Evolutionary conservation across 2,888 invertebrate genomes (phyloP).

Genomic region (Chloromyia formosa): DNA sequence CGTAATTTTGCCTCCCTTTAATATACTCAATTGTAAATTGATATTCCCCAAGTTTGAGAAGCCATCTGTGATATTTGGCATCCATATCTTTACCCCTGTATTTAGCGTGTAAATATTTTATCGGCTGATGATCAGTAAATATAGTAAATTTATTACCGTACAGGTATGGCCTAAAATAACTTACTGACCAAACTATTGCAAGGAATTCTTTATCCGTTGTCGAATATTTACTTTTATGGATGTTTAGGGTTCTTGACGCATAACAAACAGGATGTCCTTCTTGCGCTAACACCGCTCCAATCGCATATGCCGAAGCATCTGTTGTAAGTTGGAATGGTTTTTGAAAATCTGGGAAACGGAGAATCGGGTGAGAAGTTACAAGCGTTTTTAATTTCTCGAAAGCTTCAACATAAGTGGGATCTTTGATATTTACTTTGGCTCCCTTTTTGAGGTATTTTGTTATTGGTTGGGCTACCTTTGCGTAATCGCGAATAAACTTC

Average conservation of each 20-base stretch:
- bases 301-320: conserved; percentile 27
- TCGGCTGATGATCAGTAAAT: conserved; percentile 52
- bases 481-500: background rate
- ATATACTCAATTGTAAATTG: background rate
- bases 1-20: conserved; percentile 44
- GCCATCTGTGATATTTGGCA: conserved; percentile 49
- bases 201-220: conserved; percentile 53
- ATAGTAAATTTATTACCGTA: conserved; percentile 52
- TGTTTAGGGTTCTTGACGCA: conserved; percentile 34
- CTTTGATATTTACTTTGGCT: background rate
- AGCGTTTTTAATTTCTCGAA: conserved; percentile 10
- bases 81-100: background rate
- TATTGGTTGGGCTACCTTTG: background rate
- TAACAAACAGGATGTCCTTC: conserved; percentile 38
- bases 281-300: conserved; percentile 14
- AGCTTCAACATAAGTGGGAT: background rate
- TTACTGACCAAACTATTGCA: conserved; percentile 52
- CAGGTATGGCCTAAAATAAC: conserved; percentile 53
- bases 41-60: conserved; percentile 45
- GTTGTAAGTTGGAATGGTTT: conserved; percentile 3
- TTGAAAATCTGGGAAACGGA: background rate
- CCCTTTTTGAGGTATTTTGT: conserved; percentile 16
- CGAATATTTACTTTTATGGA: conserved; percentile 36
- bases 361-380: background rate
- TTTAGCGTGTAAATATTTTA: conserved; percentile 53